Conservation (phyloP, 2,113 vertebrate species). For the Protobothrops mucrosquamatus region DNA sequence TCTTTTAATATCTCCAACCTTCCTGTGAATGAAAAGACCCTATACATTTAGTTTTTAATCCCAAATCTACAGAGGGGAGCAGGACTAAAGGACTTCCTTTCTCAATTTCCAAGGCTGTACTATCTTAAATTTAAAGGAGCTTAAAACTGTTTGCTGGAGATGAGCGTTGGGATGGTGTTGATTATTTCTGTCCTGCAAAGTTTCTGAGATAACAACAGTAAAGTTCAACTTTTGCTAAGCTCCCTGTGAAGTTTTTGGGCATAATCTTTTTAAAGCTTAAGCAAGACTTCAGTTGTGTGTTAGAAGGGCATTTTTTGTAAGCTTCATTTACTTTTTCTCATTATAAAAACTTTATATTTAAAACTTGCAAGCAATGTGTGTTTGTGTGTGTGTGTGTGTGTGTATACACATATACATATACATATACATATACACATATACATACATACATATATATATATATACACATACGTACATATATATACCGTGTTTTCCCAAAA, state of each 20-base stretch:
- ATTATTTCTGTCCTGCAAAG: constrained; percentile 58
- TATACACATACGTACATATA: no score
- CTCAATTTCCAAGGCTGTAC: constrained; percentile 30
- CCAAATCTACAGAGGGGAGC: constrained; percentile 50
- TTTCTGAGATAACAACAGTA: constrained; percentile 62
- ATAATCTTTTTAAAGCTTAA: constrained; percentile 70
- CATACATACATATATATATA: no score
- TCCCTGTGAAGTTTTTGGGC: constrained; percentile 55
- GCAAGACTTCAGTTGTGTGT: constrained; percentile 56
- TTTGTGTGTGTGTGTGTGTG: no score
- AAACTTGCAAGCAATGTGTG: constrained; percentile 40
- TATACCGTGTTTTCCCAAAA: no score
- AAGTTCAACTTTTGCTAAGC: constrained; percentile 65
- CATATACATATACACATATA: no score
- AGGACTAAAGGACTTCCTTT: constrained; percentile 45
- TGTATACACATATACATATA: no score
- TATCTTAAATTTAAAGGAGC: constrained; percentile 68
- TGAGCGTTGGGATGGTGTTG: constrained; percentile 53
- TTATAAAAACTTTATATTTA: constrained; percentile 45
- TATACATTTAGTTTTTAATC: constrained; percentile 58
- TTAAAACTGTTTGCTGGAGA: constrained; percentile 66
- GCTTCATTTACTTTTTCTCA: constrained; percentile 53
- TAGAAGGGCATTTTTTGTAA: constrained; percentile 14
- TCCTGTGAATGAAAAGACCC: constrained; percentile 21
- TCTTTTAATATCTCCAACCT: constrained; percentile 29